Conservation (phyloP, 2,888 invertebrate genomes). For the Drosophila borborema region DNA sequence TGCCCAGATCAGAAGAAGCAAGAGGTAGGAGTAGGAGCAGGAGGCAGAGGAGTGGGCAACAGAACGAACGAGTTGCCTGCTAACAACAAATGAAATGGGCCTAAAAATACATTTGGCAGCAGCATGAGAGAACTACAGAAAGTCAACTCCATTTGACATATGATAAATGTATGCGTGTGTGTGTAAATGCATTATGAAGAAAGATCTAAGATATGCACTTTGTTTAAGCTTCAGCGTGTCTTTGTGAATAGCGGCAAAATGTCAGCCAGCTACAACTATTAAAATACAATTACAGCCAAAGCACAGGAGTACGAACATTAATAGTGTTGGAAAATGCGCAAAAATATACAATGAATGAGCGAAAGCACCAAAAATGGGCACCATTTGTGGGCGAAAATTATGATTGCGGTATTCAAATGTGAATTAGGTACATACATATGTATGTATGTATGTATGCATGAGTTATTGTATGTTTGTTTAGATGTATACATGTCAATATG, state of each 20-base stretch:
- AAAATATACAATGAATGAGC: background rate
- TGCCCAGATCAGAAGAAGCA: constrained; percentile 24
- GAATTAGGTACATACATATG: too few species aligned
- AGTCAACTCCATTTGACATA: constrained; percentile 52
- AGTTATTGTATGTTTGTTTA: background rate
- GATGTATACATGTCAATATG: background rate
- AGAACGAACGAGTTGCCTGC: constrained; percentile 23
- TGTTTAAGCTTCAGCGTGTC: constrained; percentile 30
- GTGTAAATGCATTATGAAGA: constrained; percentile 45
- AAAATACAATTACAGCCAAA: constrained; percentile 27
- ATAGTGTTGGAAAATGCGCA: constrained; percentile 2
- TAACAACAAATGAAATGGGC: constrained; percentile 43
- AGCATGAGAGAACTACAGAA: constrained; percentile 46
- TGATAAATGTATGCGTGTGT: constrained; percentile 19
- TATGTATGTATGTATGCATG: background rate
- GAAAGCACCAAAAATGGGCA: background rate
- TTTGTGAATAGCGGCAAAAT: constrained; percentile 3
- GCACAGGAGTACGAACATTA: background rate
- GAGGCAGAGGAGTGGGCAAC: constrained; percentile 15
- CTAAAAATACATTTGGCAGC: constrained; percentile 50
- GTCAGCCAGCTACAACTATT: constrained; percentile 22
- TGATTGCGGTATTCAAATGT: background rate
- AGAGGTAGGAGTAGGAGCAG: constrained; percentile 1
- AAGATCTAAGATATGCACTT: constrained; percentile 57
- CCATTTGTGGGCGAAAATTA: background rate